phyloP scores from a whole-genome alignment of 2,113 vertebrate genomes.

The Malurus melanocephalus region DNA sequence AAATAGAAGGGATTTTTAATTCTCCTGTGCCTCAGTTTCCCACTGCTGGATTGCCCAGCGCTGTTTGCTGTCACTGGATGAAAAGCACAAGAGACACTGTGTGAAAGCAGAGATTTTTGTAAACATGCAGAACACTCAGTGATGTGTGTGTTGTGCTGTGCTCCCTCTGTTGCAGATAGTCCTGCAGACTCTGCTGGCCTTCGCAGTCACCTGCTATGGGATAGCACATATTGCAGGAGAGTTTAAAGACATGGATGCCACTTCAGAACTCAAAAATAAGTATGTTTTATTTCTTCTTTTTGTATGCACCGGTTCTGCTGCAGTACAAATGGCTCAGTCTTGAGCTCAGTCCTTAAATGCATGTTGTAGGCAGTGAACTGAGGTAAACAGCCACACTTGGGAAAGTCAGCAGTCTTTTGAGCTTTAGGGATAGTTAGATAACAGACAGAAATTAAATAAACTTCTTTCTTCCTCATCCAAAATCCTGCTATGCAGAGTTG shows the following conservation, averaged over 20 bases:
- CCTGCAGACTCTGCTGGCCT: conserved; percentile 92
- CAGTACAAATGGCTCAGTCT: background rate
- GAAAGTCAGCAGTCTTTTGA: background rate
- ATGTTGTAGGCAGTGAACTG: background rate
- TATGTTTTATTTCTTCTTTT: conserved; percentile 61
- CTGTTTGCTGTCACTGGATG: background rate
- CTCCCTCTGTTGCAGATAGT: conserved; percentile 84
- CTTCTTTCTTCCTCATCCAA: background rate
- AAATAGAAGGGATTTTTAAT: background rate
- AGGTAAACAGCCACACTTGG: background rate
- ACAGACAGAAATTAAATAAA: background rate
- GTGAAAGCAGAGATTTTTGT: background rate
- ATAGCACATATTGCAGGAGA: conserved; percentile 95
- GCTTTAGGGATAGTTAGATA: background rate
- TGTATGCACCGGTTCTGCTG: fast-evolving
- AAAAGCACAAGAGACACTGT: fast-evolving
- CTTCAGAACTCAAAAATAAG: conserved; percentile 97
- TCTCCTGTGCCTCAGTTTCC: background rate
- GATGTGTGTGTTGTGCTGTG: background rate
- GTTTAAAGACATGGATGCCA: conserved; percentile 96
- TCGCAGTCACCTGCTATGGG: conserved; percentile 92
- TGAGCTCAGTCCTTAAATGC: background rate
- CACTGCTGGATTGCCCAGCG: background rate
- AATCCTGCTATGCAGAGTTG: background rate
- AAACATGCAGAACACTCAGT: background rate